Conservation (phyloP, 2,797 vertebrate genomes). For the Chaetophractus vellerosus region DNA sequence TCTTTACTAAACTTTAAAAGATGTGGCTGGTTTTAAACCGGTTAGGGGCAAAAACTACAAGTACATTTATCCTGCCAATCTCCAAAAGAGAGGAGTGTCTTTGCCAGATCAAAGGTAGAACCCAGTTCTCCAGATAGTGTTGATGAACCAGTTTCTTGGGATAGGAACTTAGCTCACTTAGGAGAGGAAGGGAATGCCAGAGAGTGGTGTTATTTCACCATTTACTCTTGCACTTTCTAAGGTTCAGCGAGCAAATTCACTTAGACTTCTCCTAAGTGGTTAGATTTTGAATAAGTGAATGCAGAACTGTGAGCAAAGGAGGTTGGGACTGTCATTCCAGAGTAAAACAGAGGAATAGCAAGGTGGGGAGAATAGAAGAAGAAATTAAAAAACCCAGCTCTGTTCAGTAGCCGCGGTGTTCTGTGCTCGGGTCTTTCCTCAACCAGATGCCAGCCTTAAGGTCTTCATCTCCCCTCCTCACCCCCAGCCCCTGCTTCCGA, state of each 20-base stretch:
- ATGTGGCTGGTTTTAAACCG: neutral
- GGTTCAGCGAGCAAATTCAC: neutral
- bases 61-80: too few species aligned
- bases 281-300: neutral
- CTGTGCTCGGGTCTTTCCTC: too few species aligned
- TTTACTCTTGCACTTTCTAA: neutral
- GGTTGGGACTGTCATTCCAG: neutral
- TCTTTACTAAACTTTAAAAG: neutral
- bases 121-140: neutral
- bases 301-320: neutral
- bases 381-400: neutral
- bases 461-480: neutral
- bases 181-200: neutral
- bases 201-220: too few species aligned
- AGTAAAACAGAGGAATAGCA: neutral
- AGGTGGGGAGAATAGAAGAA: neutral
- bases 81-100: neutral
- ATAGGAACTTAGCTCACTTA: neutral
- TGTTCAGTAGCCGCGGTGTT: neutral
- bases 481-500: neutral
- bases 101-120: neutral
- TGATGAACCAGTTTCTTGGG: neutral
- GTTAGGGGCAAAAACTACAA: neutral
- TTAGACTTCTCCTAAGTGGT: neutral
- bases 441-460: neutral